A percentile compares a stretch with the other conserved stretches of the same genome.
Conservation (phyloP, 2,797 vertebrate species). For the Neosilurus mollespiculum region DNA sequence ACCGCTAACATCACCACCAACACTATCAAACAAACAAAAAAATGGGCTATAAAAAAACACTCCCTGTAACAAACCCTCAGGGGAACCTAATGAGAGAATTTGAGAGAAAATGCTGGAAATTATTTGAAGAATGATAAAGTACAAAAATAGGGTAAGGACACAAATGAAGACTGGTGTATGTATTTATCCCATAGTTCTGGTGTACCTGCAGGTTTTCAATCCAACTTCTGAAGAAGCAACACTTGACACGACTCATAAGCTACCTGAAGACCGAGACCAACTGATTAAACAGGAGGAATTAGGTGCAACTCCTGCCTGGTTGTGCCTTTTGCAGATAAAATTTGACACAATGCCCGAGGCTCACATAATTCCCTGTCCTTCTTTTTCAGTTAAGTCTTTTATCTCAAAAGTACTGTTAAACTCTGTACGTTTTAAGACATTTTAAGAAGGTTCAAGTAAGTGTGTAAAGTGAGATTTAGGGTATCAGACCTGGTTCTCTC, state of each 20-base stretch:
- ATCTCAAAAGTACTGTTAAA: constrained; percentile 9
- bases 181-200: background rate
- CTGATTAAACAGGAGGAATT: constrained; percentile 2
- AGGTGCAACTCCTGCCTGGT: background rate
- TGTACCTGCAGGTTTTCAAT: background rate
- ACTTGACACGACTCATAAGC: background rate
- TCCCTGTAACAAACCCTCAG: background rate
- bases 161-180: background rate
- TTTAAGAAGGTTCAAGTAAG: background rate
- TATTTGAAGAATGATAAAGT: background rate
- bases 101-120: background rate
- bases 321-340: constrained; percentile 20
- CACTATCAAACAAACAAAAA: background rate
- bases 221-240: background rate
- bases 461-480: background rate
- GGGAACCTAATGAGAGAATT: background rate
- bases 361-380: background rate
- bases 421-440: background rate
- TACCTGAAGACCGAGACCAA: background rate
- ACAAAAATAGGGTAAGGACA: too few species aligned
- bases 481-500: background rate
- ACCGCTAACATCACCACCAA: background rate
- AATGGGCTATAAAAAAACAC: background rate
- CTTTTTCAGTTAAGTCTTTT: background rate
- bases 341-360: background rate